Conservation (phyloP, 2,888 invertebrate species). For the Ptychoptera albimana region DNA sequence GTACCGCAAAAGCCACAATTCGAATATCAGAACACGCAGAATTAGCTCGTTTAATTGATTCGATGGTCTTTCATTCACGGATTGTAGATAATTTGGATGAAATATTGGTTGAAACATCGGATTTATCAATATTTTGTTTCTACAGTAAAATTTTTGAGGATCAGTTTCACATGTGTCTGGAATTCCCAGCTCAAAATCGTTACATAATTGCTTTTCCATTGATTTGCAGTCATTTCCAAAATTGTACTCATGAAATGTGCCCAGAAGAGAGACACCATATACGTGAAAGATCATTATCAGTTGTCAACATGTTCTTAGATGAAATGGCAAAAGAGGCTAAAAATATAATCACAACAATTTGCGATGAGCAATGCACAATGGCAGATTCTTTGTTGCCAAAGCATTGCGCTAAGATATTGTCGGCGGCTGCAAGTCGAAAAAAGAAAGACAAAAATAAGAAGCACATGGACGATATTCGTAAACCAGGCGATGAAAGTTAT, state of each 20-base stretch:
- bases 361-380: slow-evolving; percentile 95
- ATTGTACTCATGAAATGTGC: slow-evolving; percentile 93
- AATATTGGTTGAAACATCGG: slow-evolving; percentile 90
- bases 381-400: slow-evolving; percentile 90
- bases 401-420: slow-evolving; percentile 82
- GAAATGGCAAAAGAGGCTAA: slow-evolving; percentile 99
- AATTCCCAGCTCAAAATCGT: slow-evolving; percentile 96
- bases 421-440: slow-evolving; percentile 75
- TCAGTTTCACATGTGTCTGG: slow-evolving; percentile 96
- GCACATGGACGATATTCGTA: slow-evolving; percentile 66
- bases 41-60: slow-evolving; percentile 83
- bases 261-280: slow-evolving; percentile 97
- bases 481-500: slow-evolving; percentile 92
- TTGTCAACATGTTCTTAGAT: slow-evolving; percentile 94
- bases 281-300: slow-evolving; percentile 83
- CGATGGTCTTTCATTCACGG: slow-evolving; percentile 90
- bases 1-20: slow-evolving; percentile 64
- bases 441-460: slow-evolving; percentile 88
- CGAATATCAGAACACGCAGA: slow-evolving; percentile 70
- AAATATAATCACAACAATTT: slow-evolving; percentile 95
- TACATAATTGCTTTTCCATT: slow-evolving; percentile 96
- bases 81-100: slow-evolving; percentile 98
- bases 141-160: slow-evolving; percentile 94
- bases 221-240: slow-evolving; percentile 95
- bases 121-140: slow-evolving; percentile 94